These are phyloP conservation scores for Equus przewalskii DNA, from an alignment of 2,113 vertebrate genomes.

Conservation along the genomic window DNA sequence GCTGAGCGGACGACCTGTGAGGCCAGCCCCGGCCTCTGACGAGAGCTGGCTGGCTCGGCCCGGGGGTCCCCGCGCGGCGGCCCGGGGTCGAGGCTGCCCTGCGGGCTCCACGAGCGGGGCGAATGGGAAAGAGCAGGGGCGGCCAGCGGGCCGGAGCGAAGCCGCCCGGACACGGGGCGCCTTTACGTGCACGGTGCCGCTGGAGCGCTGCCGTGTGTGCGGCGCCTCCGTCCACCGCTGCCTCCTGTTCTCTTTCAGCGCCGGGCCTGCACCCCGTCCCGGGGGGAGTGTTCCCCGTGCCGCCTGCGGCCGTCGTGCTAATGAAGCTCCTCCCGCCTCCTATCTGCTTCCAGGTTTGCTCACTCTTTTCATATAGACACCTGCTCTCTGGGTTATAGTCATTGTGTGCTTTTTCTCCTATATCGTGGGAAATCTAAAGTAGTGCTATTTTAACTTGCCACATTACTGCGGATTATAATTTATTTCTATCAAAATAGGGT, in stretches of 20 bases:
- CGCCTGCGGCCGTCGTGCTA: constrained; percentile 96
- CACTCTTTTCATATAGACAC: constrained; percentile 37
- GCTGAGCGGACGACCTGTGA: background rate
- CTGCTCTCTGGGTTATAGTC: background rate
- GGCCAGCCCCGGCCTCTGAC: constrained; percentile 16
- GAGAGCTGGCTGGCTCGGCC: background rate
- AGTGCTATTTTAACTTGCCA: constrained; percentile 3
- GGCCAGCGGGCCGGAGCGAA: too few species aligned
- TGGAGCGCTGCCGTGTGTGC: too few species aligned
- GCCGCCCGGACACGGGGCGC: too few species aligned
- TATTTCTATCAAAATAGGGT: constrained; percentile 89
- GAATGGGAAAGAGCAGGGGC: too few species aligned
- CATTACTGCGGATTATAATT: constrained; percentile 27
- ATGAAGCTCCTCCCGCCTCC: constrained; percentile 99
- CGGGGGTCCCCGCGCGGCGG: too few species aligned
- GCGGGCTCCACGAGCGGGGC: too few species aligned
- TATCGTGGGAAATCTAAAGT: background rate
- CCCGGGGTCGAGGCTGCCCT: too few species aligned
- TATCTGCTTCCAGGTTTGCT: constrained; percentile 95
- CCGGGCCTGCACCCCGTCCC: constrained; percentile 98
- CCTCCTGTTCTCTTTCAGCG: constrained; percentile 86
- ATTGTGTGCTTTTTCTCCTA: background rate
- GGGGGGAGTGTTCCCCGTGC: constrained; percentile 98
- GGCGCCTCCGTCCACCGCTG: too few species aligned
- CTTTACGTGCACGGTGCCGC: too few species aligned